Conservation (phyloP, 1,140 invertebrate species). For the Reticulitermes speratus region DNA sequence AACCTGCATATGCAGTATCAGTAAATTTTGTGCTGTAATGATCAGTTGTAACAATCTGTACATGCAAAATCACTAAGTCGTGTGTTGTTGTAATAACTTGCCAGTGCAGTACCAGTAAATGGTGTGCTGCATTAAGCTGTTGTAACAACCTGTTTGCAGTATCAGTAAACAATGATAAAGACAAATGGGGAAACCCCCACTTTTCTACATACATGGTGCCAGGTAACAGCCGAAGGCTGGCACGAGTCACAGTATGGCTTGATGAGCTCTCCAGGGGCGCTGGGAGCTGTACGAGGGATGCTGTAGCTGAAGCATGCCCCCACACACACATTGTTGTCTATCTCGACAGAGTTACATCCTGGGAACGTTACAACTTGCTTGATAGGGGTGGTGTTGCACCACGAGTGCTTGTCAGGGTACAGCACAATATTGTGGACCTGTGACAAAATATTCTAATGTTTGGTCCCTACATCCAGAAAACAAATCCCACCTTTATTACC, state of each 20-base stretch:
- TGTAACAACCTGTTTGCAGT: too few relatives aligned
- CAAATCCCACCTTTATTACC: too few relatives aligned
- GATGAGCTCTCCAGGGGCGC: constrained; percentile 62
- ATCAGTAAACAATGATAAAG: too few relatives aligned
- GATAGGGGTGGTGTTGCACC: constrained; percentile 66
- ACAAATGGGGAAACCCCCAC: too few relatives aligned
- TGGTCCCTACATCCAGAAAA: too few relatives aligned
- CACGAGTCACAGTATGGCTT: constrained; percentile 68
- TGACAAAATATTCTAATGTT: constrained; percentile 32
- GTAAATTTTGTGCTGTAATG: too few relatives aligned
- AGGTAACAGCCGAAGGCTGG: constrained; percentile 60
- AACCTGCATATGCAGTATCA: too few relatives aligned
- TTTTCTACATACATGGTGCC: constrained; percentile 57
- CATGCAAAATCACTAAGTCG: too few relatives aligned
- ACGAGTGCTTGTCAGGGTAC: constrained; percentile 67
- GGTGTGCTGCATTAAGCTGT: too few relatives aligned
- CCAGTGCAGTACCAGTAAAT: too few relatives aligned
- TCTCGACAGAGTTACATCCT: constrained; percentile 59
- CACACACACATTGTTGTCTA: constrained; percentile 68
- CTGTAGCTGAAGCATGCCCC: constrained; percentile 69
- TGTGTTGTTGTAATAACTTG: too few relatives aligned
- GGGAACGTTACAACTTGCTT: constrained; percentile 63
- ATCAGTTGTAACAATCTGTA: too few relatives aligned
- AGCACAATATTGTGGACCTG: constrained; percentile 68
- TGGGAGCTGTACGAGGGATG: constrained; percentile 64